Evolutionary conservation across 2,888 invertebrate genomes (phyloP).

Genomic region (Germaria angustata): DNA sequence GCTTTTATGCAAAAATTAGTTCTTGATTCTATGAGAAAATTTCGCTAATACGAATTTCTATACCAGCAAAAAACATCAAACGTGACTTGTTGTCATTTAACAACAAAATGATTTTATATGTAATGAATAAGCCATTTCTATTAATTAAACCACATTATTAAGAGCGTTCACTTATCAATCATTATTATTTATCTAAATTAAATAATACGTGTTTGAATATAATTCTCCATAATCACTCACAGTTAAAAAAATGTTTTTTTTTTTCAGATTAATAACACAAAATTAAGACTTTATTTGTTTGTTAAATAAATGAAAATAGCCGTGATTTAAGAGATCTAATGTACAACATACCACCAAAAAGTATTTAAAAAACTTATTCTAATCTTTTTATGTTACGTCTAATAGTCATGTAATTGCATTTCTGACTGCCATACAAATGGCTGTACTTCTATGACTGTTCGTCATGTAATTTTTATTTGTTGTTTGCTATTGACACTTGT

Average conservation of each 20-base stretch:
- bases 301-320: slow-evolving; percentile 15
- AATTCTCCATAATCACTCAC: slow-evolving; percentile 19
- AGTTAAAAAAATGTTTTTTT: too few species aligned
- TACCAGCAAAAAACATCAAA: background rate
- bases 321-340: slow-evolving; percentile 20
- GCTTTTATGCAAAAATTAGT: too few species aligned
- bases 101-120: background rate
- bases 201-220: slow-evolving; percentile 27
- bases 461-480: slow-evolving; percentile 61
- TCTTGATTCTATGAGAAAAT: too few species aligned
- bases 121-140: slow-evolving; percentile 2
- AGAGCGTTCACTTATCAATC: slow-evolving; percentile 26
- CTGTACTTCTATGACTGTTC: slow-evolving; percentile 54
- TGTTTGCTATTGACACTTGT: slow-evolving; percentile 58
- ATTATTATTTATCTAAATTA: slow-evolving; percentile 28
- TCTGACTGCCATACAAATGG: slow-evolving; percentile 41
- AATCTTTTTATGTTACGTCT: background rate
- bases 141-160: slow-evolving; percentile 38
- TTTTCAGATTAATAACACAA: too few species aligned
- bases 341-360: background rate
- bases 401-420: slow-evolving; percentile 52
- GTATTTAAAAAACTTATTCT: slow-evolving; percentile 11
- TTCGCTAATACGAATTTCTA: too few species aligned
- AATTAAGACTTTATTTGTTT: background rate
- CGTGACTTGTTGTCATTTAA: background rate